phyloP scores from a whole-genome alignment of 2,113 vertebrate species.

The Phaethon lepturus region DNA sequence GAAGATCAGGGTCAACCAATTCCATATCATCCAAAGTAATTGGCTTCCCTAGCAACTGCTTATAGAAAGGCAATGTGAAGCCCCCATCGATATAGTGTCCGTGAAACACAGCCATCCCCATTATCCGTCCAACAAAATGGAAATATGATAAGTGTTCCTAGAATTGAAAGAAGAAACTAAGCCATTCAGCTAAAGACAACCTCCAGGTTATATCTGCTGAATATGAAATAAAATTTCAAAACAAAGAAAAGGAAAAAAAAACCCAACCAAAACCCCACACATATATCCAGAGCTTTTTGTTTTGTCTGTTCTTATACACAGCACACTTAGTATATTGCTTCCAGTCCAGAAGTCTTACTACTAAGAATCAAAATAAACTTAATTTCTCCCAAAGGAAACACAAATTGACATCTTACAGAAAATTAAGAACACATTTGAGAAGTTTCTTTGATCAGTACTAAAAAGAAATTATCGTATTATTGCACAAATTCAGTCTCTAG shows the following conservation, averaged over 20 bases:
- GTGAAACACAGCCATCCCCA: constrained; percentile 99
- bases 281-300: neutral
- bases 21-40: constrained; percentile 99
- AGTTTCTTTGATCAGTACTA: neutral
- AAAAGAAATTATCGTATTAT: neutral
- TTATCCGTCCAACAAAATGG: constrained; percentile 97
- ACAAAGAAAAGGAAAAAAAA: neutral
- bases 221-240: neutral
- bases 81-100: constrained; percentile 98
- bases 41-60: constrained; percentile 96
- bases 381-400: neutral
- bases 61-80: constrained; percentile 97
- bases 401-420: neutral
- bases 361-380: neutral
- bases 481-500: neutral
- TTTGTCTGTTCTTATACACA: neutral
- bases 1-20: constrained; percentile 96
- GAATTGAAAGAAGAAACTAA: constrained; percentile 22
- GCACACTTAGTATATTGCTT: neutral
- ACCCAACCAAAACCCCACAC: neutral
- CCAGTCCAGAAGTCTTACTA: neutral
- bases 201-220: neutral
- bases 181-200: neutral
- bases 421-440: neutral
- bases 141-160: constrained; percentile 98